Percentiles rank a stretch among this genome's conserved stretches.
These are phyloP conservation scores for Callithrix jacchus DNA, from an alignment of 2,113 vertebrate genomes.

Conservation along the genomic window DNA sequence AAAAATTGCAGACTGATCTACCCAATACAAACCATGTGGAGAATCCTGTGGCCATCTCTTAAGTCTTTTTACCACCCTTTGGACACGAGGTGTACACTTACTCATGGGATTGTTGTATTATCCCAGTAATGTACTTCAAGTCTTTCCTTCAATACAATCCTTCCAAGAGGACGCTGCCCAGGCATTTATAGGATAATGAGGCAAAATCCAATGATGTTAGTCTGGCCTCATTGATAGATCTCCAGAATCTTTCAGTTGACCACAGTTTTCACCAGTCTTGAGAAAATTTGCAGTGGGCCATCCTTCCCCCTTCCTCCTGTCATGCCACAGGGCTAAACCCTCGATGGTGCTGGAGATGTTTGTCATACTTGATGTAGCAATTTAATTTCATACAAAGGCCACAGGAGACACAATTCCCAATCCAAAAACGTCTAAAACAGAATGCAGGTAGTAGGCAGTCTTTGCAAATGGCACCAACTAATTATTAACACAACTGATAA, in stretches of 20 bases:
- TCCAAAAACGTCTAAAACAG: background rate
- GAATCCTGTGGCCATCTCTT: background rate
- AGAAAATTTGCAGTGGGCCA: background rate
- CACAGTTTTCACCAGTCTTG: background rate
- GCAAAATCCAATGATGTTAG: background rate
- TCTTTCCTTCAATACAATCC: background rate
- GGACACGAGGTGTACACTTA: background rate
- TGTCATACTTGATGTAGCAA: background rate
- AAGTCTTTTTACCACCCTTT: background rate
- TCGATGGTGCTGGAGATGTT: background rate
- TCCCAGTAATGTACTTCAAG: background rate
- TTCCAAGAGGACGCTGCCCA: background rate
- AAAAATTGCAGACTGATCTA: background rate
- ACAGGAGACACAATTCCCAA: background rate
- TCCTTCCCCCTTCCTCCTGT: background rate
- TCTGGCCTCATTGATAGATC: background rate
- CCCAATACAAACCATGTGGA: background rate
- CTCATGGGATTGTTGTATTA: background rate
- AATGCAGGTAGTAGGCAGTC: background rate
- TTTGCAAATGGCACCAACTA: background rate
- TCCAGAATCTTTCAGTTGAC: background rate
- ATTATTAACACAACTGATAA: no score
- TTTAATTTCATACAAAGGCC: background rate
- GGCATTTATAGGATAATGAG: background rate
- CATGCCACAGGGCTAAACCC: rapidly evolving